A percentile compares a stretch with the other conserved stretches of the same genome.
Conservation (phyloP, 92 coral and sea anemone genomes). For the Siderastrea radians region DNA sequence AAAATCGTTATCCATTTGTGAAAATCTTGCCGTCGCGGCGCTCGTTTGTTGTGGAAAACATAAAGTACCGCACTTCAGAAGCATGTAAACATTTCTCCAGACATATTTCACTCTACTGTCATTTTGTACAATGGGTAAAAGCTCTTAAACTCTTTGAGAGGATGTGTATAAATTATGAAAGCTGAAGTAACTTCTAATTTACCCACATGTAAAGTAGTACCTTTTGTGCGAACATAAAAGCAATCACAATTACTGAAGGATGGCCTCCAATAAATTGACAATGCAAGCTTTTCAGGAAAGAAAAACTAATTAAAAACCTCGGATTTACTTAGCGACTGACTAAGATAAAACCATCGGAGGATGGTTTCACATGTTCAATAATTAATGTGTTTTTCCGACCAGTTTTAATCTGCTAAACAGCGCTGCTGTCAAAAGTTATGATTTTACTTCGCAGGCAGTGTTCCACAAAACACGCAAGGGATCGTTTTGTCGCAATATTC, state of each 20-base stretch:
- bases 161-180: neutral
- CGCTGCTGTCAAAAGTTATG: conserved; percentile 3
- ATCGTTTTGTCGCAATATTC: neutral
- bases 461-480: neutral
- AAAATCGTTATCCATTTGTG: neutral
- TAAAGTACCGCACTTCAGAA: neutral
- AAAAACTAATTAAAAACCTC: neutral
- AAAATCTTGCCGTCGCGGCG: neutral
- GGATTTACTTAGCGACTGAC: neutral
- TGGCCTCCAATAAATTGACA: neutral
- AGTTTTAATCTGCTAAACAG: conserved; percentile 12
- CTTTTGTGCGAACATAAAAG: conserved; percentile 4
- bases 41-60: neutral
- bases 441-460: neutral
- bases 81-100: conserved; percentile 27
- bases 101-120: conserved; percentile 8
- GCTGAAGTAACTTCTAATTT: conserved; percentile 6
- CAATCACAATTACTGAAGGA: neutral
- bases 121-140: conserved; percentile 16
- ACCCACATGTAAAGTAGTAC: neutral
- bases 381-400: conserved; percentile 11
- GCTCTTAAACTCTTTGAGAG: conserved; percentile 27
- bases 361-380: conserved; percentile 11
- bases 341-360: neutral
- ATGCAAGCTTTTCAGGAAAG: neutral